These are phyloP conservation scores for Parauchenoglanis punctatus DNA, from an alignment of 2,797 vertebrate species.

Conservation along the genomic window DNA sequence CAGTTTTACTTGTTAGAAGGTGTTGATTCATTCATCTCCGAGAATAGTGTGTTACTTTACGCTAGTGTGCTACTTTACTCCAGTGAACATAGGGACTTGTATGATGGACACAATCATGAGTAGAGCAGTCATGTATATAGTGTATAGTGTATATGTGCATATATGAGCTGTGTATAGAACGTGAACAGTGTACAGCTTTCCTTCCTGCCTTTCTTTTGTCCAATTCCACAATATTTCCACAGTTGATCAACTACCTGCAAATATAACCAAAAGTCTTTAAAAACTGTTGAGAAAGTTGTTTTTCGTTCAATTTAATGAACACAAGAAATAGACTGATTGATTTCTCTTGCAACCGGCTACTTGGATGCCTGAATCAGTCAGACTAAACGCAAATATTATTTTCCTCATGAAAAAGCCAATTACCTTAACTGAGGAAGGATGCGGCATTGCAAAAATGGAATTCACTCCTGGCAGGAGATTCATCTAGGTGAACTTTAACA, in stretches of 20 bases:
- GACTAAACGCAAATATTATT: slow-evolving; percentile 6
- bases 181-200: background rate
- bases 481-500: background rate
- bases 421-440: background rate
- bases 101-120: background rate
- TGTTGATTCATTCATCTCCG: background rate
- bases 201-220: background rate
- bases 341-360: background rate
- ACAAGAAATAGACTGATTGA: background rate
- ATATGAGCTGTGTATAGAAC: background rate
- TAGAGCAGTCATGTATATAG: background rate
- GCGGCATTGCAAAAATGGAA: background rate
- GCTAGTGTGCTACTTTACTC: too few relatives aligned
- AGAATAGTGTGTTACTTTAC: too few relatives aligned
- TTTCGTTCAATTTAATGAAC: background rate
- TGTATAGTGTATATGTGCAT: too few relatives aligned
- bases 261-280: background rate
- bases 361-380: background rate
- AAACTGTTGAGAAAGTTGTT: background rate
- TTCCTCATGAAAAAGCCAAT: slow-evolving; percentile 1
- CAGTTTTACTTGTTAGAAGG: background rate
- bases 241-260: background rate
- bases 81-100: background rate
- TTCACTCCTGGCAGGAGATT: background rate
- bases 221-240: background rate